Evolutionary conservation across 1,140 invertebrate genomes (phyloP).

Genomic region (Manduca sexta): DNA sequence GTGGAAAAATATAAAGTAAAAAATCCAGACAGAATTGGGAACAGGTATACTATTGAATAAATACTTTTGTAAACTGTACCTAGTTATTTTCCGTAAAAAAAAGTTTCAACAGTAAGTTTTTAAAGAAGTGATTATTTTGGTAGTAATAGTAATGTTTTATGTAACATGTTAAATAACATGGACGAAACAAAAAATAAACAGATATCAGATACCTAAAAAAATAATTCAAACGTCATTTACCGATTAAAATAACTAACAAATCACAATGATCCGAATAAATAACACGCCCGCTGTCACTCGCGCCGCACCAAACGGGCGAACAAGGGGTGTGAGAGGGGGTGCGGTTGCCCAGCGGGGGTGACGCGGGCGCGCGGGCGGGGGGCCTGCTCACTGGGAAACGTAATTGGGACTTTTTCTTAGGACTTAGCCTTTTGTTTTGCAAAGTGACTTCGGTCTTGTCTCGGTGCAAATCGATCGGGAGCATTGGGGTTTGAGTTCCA

Average conservation of each 20-base stretch:
- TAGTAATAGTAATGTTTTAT: too few relatives aligned
- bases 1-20: too few relatives aligned
- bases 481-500: slow-evolving; percentile 12
- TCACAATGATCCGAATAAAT: not conserved
- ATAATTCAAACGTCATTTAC: not conserved
- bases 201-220: too few relatives aligned
- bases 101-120: too few relatives aligned
- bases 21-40: too few relatives aligned
- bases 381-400: slow-evolving; percentile 27
- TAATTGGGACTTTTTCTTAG: slow-evolving; percentile 71
- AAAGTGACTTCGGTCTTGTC: slow-evolving; percentile 63
- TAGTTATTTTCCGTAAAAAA: too few relatives aligned
- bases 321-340: slow-evolving; percentile 8
- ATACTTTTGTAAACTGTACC: too few relatives aligned
- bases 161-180: too few relatives aligned
- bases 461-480: slow-evolving; percentile 49
- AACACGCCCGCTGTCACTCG: slow-evolving; percentile 24
- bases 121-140: too few relatives aligned
- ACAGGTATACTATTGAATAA: too few relatives aligned
- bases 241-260: not conserved
- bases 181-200: too few relatives aligned
- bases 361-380: slow-evolving; percentile 5
- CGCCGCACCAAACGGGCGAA: slow-evolving; percentile 16
- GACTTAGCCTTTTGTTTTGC: slow-evolving; percentile 66
- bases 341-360: slow-evolving; percentile 11